Evolutionary conservation across 2,113 vertebrate species (phyloP).

Genomic region (Sorex araneus): DNA sequence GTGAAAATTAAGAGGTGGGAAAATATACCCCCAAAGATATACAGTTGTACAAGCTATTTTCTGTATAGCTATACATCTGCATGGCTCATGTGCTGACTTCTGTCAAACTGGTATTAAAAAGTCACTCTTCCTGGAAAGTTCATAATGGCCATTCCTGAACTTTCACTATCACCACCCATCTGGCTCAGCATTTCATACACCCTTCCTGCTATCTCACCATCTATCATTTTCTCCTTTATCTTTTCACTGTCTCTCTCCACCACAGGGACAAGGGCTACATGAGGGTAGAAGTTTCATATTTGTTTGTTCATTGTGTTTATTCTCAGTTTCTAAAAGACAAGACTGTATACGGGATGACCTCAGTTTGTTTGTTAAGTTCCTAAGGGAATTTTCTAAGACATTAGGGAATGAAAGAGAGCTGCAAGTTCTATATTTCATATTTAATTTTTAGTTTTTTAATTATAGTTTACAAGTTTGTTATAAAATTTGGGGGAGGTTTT

Average conservation of each 20-base stretch:
- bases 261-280: not conserved
- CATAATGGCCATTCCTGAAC: not conserved
- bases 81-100: not conserved
- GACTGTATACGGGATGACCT: not conserved
- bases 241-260: not conserved
- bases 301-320: not conserved
- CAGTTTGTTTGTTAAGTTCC: not conserved
- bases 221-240: not conserved
- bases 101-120: not conserved
- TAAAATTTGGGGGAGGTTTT: not conserved
- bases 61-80: too few species aligned
- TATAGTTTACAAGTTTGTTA: not conserved
- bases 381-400: not conserved
- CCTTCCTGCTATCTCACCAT: not conserved
- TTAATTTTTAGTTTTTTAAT: slow-evolving; percentile 53
- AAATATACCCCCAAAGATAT: too few species aligned
- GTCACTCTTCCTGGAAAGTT: not conserved
- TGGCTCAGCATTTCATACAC: not conserved
- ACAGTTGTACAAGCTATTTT: too few species aligned
- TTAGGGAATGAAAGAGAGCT: not conserved
- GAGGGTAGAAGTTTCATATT: not conserved
- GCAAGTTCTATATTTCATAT: slow-evolving; percentile 29
- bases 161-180: not conserved
- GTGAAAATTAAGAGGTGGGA: too few species aligned
- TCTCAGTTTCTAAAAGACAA: not conserved